Evolutionary conservation across 2,113 vertebrate species (phyloP).

Genomic region (Marmota flaviventris): DNA sequence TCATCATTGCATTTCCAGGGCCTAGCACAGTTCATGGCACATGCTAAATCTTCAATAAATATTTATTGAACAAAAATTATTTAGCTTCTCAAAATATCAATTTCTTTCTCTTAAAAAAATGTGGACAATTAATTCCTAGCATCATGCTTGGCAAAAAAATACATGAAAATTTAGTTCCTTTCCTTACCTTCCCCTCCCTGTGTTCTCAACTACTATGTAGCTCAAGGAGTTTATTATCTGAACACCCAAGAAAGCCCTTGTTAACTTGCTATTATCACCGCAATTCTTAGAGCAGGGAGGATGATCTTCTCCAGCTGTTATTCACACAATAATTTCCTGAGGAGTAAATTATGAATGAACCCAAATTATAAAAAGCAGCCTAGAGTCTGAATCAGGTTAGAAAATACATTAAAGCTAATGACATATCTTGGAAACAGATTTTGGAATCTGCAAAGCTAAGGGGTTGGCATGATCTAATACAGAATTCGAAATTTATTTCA

Average conservation of each 20-base stretch:
- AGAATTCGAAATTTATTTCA: conserved; percentile 62
- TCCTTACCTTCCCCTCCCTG: not conserved
- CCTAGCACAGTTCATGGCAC: not conserved
- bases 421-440: conserved; percentile 73
- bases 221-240: not conserved
- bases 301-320: conserved; percentile 61
- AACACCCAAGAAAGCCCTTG: not conserved
- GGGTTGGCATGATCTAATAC: conserved; percentile 34
- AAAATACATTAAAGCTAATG: conserved; percentile 73
- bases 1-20: conserved; percentile 2
- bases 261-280: conserved; percentile 44
- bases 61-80: conserved; percentile 36
- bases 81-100: conserved; percentile 8
- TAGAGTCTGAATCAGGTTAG: conserved; percentile 73
- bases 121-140: not conserved
- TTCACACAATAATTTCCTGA: conserved; percentile 73
- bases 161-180: not conserved
- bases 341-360: conserved; percentile 77
- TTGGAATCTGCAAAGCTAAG: conserved; percentile 57
- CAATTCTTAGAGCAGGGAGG: conserved; percentile 20
- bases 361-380: conserved; percentile 64
- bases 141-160: conserved; percentile 22
- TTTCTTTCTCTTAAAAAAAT: conserved; percentile 60
- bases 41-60: conserved; percentile 45
- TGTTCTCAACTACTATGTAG: not conserved